Percentiles rank a stretch among this genome's conserved stretches.
phyloP scores from a whole-genome alignment of 2,797 vertebrate genomes.

The Petrocephalus schoutedeni region DNA sequence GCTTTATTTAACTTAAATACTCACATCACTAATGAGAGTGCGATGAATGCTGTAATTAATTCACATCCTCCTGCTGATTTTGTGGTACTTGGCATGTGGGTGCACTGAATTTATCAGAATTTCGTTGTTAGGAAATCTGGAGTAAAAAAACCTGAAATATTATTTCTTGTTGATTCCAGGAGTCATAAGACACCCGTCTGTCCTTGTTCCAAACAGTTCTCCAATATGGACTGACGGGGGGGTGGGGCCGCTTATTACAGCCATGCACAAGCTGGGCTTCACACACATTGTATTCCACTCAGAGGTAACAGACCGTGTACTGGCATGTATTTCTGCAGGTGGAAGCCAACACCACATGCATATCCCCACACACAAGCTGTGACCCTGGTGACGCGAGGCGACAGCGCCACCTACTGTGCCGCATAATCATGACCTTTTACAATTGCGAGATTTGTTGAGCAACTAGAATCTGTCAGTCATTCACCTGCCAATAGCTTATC shows the following conservation, averaged over 20 bases:
- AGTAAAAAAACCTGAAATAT: neutral
- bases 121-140: neutral
- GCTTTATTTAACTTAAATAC: neutral
- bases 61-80: neutral
- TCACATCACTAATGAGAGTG: neutral
- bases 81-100: neutral
- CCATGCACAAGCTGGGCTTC: neutral
- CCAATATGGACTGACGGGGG: no score
- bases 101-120: neutral
- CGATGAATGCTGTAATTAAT: neutral
- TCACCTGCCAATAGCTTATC: neutral
- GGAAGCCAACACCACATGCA: neutral
- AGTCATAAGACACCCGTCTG: neutral
- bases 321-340: neutral
- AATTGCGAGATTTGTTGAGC: neutral
- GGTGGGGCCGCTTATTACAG: no score
- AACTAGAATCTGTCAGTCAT: neutral
- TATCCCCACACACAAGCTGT: neutral
- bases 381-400: neutral
- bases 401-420: neutral
- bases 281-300: neutral
- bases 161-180: neutral
- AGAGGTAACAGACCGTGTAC: neutral
- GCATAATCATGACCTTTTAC: neutral
- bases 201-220: neutral